Conservation (phyloP, 2,797 vertebrate genomes). For the Peromyscus melanophrys region DNA sequence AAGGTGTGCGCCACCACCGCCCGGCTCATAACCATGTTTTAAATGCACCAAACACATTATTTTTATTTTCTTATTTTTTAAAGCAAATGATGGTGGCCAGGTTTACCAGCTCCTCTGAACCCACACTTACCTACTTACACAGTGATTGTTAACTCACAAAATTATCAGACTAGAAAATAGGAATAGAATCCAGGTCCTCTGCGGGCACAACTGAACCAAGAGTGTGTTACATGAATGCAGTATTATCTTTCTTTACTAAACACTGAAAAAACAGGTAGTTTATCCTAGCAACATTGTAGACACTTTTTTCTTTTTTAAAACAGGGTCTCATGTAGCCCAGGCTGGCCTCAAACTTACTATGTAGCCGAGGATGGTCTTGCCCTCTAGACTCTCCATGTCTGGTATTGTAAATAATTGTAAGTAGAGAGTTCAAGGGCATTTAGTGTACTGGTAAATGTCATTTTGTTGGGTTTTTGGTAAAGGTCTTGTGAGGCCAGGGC, state of each 20-base stretch:
- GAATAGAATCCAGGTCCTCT: neutral
- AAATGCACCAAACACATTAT: neutral
- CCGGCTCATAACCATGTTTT: neutral
- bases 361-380: neutral
- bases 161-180: neutral
- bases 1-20: neutral
- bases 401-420: neutral
- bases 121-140: neutral
- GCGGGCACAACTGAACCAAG: neutral
- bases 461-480: neutral
- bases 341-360: neutral
- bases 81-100: neutral
- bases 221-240: too few species aligned
- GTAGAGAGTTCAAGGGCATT: neutral
- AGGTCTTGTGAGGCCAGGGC: neutral
- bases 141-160: neutral
- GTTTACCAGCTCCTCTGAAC: neutral
- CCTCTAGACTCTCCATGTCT: neutral
- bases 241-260: neutral
- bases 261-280: neutral
- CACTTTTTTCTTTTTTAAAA: neutral
- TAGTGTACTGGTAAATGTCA: neutral
- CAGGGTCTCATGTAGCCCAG: neutral
- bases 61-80: neutral
- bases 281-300: neutral